These are phyloP conservation scores for Drosophila histrio DNA, from an alignment of 2,888 invertebrate genomes.

Conservation along the genomic window DNA sequence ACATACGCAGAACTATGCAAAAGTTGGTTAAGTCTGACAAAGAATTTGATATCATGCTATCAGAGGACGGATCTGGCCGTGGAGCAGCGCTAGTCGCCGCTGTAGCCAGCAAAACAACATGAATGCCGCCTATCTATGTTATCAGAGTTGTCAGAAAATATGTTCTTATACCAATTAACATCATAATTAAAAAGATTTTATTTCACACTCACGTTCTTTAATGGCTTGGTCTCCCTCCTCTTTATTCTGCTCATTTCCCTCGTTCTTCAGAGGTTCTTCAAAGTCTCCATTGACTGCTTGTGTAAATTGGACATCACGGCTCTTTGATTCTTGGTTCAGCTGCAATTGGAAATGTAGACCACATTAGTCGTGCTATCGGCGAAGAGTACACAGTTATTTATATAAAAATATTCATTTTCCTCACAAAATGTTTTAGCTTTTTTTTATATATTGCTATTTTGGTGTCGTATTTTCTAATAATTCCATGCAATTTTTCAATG, in stretches of 20 bases:
- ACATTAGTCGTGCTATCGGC: neutral
- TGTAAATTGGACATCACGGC: constrained; percentile 9
- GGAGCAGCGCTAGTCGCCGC: constrained; percentile 98
- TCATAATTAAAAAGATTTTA: constrained; percentile 24
- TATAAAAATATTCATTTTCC: constrained; percentile 27
- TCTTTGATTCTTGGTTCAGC: constrained; percentile 39
- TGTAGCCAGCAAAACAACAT: constrained; percentile 86
- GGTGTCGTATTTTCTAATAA: constrained; percentile 85
- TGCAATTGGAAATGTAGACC: constrained; percentile 8
- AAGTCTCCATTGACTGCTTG: constrained; percentile 24
- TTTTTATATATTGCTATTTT: constrained; percentile 86
- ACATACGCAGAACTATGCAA: constrained; percentile 94
- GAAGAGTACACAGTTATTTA: neutral
- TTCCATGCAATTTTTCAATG: constrained; percentile 76
- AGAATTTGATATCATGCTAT: constrained; percentile 96
- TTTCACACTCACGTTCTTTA: constrained; percentile 57
- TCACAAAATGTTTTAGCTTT: constrained; percentile 86
- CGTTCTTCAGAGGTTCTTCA: neutral
- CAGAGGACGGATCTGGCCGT: constrained; percentile 97
- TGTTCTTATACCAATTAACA: constrained; percentile 26
- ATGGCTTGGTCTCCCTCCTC: neutral
- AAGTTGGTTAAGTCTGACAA: constrained; percentile 89
- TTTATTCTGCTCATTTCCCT: neutral
- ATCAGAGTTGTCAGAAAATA: neutral
- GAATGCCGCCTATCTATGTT: neutral